These are phyloP conservation scores for Vicugna pacos DNA, from an alignment of 2,113 vertebrate species.

Conservation along the genomic window DNA sequence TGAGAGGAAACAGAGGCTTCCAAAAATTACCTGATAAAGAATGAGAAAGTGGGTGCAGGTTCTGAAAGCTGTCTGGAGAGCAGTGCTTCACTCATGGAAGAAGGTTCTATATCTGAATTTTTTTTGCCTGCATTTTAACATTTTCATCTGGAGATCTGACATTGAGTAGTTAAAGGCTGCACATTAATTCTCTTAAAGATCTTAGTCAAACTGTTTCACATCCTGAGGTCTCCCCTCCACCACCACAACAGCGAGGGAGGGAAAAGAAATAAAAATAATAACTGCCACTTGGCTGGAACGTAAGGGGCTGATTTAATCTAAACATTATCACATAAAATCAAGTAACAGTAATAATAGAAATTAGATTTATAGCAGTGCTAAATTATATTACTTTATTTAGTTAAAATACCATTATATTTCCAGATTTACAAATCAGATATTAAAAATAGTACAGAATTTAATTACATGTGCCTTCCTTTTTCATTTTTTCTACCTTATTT, in stretches of 20 bases:
- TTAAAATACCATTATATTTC: background rate
- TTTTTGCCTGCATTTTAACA: constrained; percentile 3
- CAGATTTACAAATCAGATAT: background rate
- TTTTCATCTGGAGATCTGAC: constrained; percentile 21
- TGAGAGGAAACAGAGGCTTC: constrained; percentile 33
- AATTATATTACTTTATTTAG: constrained; percentile 7
- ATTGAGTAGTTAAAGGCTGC: background rate
- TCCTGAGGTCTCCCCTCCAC: background rate
- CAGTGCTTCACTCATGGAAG: accelerated
- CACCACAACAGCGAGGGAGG: background rate
- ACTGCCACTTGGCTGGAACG: background rate
- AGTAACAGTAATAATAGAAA: background rate
- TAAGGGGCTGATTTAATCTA: constrained; percentile 16
- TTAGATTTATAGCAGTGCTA: background rate
- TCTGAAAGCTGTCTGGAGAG: background rate
- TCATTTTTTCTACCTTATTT: background rate
- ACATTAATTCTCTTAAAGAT: background rate
- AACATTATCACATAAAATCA: background rate
- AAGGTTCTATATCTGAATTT: background rate
- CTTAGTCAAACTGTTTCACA: background rate
- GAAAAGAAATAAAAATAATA: background rate
- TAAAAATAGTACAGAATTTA: background rate
- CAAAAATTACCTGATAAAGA: background rate
- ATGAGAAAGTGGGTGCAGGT: background rate
- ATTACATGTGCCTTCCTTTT: background rate